phyloP scores from a whole-genome alignment of 2,113 vertebrate species.

The Lophius piscatorius region DNA sequence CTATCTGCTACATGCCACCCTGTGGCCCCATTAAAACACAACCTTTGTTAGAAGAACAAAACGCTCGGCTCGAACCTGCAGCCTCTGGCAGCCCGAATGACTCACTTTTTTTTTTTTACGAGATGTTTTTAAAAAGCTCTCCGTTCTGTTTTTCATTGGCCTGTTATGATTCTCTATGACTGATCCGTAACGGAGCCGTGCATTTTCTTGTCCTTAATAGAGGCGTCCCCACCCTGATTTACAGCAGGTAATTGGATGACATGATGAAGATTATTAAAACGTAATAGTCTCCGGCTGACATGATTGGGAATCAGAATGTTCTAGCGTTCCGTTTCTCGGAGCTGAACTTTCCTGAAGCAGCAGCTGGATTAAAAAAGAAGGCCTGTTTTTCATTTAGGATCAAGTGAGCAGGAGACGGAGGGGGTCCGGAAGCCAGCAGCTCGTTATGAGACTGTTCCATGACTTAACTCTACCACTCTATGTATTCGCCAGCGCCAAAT shows the following conservation, averaged over 20 bases:
- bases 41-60: conserved; percentile 48
- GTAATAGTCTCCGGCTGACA: background rate
- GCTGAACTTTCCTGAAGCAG: background rate
- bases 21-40: conserved; percentile 35
- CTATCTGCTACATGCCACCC: conserved; percentile 33
- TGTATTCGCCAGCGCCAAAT: conserved; percentile 22
- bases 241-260: conserved; percentile 23
- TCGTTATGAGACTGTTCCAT: conserved; percentile 35
- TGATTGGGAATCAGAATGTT: conserved; percentile 11
- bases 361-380: background rate
- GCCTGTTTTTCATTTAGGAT: conserved; percentile 5
- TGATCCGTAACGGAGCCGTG: conserved; percentile 17
- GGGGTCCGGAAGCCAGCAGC: background rate
- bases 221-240: conserved; percentile 43
- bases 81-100: too few relatives aligned
- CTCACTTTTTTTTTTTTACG: conserved; percentile 19
- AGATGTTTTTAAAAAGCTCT: conserved; percentile 13
- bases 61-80: background rate
- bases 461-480: conserved; percentile 33
- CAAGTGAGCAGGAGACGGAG: conserved; percentile 11
- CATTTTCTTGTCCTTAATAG: conserved; percentile 28
- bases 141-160: background rate
- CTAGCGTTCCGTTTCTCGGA: background rate
- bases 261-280: conserved; percentile 16
- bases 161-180: conserved; percentile 7